Evolutionary conservation across 1,140 invertebrate genomes (phyloP), one percentile per base, ranked within the genome.

Genomic region (Heliconius himera): DNA sequence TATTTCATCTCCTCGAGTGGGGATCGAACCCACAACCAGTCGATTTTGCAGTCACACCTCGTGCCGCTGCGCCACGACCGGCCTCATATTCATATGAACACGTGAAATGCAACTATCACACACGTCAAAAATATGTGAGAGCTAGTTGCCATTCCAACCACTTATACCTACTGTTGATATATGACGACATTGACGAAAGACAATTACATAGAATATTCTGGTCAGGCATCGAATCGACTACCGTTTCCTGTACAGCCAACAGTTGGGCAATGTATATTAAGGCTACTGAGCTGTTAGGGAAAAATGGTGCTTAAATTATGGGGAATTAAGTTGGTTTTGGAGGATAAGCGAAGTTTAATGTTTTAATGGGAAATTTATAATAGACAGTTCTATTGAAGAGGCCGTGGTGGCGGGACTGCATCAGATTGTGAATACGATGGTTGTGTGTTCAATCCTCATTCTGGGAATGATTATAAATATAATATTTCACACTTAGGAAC

Each of bases 191-290:
- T 81, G 76, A 79, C 74, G 66, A 79, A 82, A 83, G 81, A 81
- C 81, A 82, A 84, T 84, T 79, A 81, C 81, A 82, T 85, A 74
- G 80, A 73, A 80, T 82, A 87, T 87, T 87, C 85, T 72, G 54
- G 81, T 87, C 85, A 87, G 83, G 84, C 74, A 71, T 85, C 79
- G 81, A 84, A 87, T 85, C 81, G 84, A 85, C 84, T 85, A 87
- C 85, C 85, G 84, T 79, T 87, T 87, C 85, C 85, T 87, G 84
- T 75, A 41, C n/a, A 71, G 36, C 77, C 80, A 82, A 74, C 85
- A 82, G 84, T 85, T 87, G 85, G 84, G 73, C 82, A 84, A 83
- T 82, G 80, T 78, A 85, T 18, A 73, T 78, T 78, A 72, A 72
- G 73, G 54, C 54, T 66, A 66, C 26, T 66, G 60, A 2, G 26